Percentiles rank a stretch among this genome's conserved stretches.
phyloP scores from a whole-genome alignment of 2,797 vertebrate genomes.

The Arctocebus calabarensis region DNA sequence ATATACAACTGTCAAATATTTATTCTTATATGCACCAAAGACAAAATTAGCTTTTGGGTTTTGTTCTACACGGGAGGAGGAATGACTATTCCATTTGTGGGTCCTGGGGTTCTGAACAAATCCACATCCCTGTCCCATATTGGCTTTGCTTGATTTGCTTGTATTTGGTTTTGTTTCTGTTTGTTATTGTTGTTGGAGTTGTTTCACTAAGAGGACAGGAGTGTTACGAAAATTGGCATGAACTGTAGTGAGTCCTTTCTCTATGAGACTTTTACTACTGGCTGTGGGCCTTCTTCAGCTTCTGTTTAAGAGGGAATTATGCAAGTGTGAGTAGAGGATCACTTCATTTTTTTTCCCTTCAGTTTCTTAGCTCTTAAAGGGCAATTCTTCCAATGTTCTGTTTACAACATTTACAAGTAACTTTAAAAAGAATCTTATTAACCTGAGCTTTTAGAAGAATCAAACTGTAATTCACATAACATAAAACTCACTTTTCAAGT shows the following conservation, averaged over 20 bases:
- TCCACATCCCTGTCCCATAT: rapidly evolving
- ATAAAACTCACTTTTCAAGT: background rate
- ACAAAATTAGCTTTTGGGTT: background rate
- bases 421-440: background rate
- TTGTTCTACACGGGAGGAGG: background rate
- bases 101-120: background rate
- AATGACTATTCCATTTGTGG: rapidly evolving
- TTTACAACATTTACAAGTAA: background rate
- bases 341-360: background rate
- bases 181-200: background rate
- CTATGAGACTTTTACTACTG: background rate
- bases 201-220: background rate
- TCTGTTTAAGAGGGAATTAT: background rate
- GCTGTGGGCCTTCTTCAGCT: background rate
- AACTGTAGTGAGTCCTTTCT: too few relatives aligned
- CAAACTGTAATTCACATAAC: background rate
- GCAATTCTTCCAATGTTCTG: background rate
- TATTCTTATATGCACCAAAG: background rate
- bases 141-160: background rate
- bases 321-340: background rate
- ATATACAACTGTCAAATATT: rapidly evolving
- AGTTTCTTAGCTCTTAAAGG: background rate
- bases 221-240: background rate
- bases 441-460: background rate
- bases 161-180: background rate